These are phyloP conservation scores for Zygogramma bicolorata DNA, from an alignment of 2,888 invertebrate species.

Conservation along the genomic window DNA sequence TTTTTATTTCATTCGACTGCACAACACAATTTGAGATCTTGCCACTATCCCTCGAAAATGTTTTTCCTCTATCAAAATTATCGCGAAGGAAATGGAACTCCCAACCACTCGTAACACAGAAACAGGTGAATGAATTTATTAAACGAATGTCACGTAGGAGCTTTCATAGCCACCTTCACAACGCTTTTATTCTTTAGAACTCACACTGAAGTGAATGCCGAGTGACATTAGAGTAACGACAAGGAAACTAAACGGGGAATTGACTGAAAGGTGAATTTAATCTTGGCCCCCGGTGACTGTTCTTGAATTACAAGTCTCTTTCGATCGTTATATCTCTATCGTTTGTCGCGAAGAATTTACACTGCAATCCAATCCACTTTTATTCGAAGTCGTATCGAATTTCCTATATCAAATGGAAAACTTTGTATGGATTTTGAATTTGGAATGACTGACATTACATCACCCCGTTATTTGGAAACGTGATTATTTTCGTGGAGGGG, in stretches of 20 bases:
- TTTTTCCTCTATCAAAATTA: slow-evolving; percentile 9
- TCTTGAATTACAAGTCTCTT: background rate
- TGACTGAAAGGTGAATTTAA: background rate
- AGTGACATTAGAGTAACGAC: slow-evolving; percentile 4
- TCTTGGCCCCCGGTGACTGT: background rate
- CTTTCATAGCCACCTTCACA: slow-evolving; percentile 12
- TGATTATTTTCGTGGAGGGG: too few relatives aligned
- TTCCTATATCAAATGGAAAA: too few relatives aligned
- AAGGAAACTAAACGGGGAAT: background rate
- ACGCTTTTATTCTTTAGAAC: slow-evolving; percentile 4
- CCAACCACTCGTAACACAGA: slow-evolving; percentile 14
- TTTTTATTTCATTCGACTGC: too few relatives aligned
- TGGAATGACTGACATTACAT: too few relatives aligned
- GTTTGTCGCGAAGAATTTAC: too few relatives aligned
- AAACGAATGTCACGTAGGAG: slow-evolving; percentile 38
- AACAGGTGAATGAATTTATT: slow-evolving; percentile 31
- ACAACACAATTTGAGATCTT: too few relatives aligned
- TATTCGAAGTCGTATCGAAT: too few relatives aligned
- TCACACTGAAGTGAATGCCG: background rate
- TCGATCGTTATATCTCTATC: background rate
- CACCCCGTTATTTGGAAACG: too few relatives aligned
- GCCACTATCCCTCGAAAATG: too few relatives aligned
- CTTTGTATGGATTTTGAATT: too few relatives aligned
- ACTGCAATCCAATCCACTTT: too few relatives aligned
- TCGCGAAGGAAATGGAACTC: slow-evolving; percentile 18